Evolutionary conservation across 2,113 vertebrate species (phyloP), one percentile per base, ranked within the genome.

Genomic region (Aphyosemion australe): DNA sequence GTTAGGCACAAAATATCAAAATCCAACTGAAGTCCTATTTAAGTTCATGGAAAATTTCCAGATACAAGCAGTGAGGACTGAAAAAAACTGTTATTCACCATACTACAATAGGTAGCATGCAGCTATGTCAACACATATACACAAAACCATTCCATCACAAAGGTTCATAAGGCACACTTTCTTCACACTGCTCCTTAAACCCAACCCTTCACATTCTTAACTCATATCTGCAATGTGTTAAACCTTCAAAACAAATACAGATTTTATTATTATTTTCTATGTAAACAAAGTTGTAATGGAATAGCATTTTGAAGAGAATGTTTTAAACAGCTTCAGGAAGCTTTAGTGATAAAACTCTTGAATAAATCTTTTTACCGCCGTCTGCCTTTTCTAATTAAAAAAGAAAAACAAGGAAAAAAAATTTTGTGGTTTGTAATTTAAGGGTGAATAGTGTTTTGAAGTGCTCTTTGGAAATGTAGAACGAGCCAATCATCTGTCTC

Each of bases 141-240:
- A 48, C 65, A 66, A 72, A 72, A 54, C 10, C 65, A 55, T 69
- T 37, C 19, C 41, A 48, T 62, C 34, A 53, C 61, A 51, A 74
- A 71, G 55, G 20, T 82, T 65, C 65, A 74, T 89, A 88, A 90
- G 87, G 84, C 89, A 90, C 87, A 76, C 47, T 4, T 72, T 58
- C 32, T 47, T 74, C 31, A 69, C 43, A 67, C 26, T 49, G 34
- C 9, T 37, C 34, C 52, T 5, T 55, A 71, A 43, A 32, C 41
- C 56, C 58, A 6, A 26, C 3, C 26, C 51, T 43, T 39, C 65
- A 51, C 39, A 50, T 56, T 72, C 48, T 34, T 47, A 61, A 10
- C 12, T 62, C 34, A 46, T 59, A 62, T 59, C 54, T 72, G 42
- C 60, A 26, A 5, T 26, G 26, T 56, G 60, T 8, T 26, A 46